Percentiles rank a stretch among this genome's conserved stretches.
Conservation (phyloP, 1,140 invertebrate species). For the Listronotus bonariensis region DNA sequence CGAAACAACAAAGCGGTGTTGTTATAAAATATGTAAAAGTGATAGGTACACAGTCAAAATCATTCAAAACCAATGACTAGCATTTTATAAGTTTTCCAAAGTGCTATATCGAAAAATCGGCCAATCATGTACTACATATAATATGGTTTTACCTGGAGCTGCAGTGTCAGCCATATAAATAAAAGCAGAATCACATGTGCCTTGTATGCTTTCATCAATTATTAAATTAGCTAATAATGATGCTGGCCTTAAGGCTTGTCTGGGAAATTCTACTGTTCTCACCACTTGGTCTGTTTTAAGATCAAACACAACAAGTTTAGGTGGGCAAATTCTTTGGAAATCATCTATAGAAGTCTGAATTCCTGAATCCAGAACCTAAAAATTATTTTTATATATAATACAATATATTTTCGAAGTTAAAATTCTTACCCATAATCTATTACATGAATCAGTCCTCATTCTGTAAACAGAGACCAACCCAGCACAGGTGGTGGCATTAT, state of each 20-base stretch:
- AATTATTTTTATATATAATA: slow-evolving; percentile 5
- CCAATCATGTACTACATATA: too few species aligned
- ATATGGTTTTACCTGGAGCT: slow-evolving; percentile 71
- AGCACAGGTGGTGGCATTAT: slow-evolving; percentile 61
- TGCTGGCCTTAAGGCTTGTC: slow-evolving; percentile 68
- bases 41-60: too few species aligned
- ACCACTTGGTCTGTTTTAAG: slow-evolving; percentile 70
- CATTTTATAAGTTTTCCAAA: too few species aligned
- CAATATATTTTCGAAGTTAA: background rate
- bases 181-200: slow-evolving; percentile 73
- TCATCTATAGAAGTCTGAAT: slow-evolving; percentile 75
- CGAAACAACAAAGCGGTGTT: too few species aligned
- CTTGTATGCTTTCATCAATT: slow-evolving; percentile 70
- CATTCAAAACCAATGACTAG: too few species aligned
- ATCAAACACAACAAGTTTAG: slow-evolving; percentile 81
- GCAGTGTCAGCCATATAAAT: slow-evolving; percentile 80
- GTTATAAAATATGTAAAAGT: too few species aligned
- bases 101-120: too few species aligned
- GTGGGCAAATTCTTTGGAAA: slow-evolving; percentile 73
- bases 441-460: slow-evolving; percentile 71
- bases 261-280: slow-evolving; percentile 61
- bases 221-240: slow-evolving; percentile 77
- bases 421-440: slow-evolving; percentile 71
- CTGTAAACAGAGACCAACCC: slow-evolving; percentile 79
- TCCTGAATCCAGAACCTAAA: slow-evolving; percentile 66